Conservation (phyloP, 2,888 invertebrate genomes). For the Erpobdella octoculata region DNA sequence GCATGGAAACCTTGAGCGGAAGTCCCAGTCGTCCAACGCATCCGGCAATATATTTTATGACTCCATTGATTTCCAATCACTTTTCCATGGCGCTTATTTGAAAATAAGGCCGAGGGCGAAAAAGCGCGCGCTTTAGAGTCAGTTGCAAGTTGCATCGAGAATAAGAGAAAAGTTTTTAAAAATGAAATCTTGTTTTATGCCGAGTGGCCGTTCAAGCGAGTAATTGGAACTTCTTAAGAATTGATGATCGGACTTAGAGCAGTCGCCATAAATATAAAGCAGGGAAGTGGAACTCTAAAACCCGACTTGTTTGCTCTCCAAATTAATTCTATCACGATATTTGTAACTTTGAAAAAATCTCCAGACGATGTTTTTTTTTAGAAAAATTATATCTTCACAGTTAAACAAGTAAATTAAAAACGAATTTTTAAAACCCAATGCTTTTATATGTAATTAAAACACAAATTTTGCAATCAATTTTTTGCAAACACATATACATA, state of each 20-base stretch:
- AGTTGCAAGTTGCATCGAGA: too few relatives aligned
- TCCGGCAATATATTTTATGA: conserved; percentile 8
- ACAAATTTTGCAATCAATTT: too few relatives aligned
- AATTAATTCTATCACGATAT: neutral
- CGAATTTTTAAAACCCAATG: too few relatives aligned
- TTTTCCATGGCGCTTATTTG: neutral
- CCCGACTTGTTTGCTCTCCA: neutral
- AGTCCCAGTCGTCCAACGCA: neutral
- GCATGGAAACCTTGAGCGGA: neutral
- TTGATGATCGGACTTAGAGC: neutral
- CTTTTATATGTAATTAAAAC: too few relatives aligned
- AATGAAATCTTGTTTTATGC: conserved; percentile 2
- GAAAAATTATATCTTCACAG: conserved; percentile 2
- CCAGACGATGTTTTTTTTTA: neutral
- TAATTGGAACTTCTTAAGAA: conserved; percentile 2
- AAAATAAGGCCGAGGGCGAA: neutral
- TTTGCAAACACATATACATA: too few relatives aligned
- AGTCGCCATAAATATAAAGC: neutral
- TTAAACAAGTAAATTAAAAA: too few relatives aligned
- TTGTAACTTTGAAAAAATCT: too few relatives aligned
- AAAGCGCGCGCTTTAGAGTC: neutral
- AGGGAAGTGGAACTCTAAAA: neutral
- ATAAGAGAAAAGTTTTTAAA: neutral
- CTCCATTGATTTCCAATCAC: conserved; percentile 5
- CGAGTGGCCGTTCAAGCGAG: neutral